These are phyloP conservation scores for Sweltsa coloradensis DNA, from an alignment of 1,140 invertebrate species.

Conservation along the genomic window DNA sequence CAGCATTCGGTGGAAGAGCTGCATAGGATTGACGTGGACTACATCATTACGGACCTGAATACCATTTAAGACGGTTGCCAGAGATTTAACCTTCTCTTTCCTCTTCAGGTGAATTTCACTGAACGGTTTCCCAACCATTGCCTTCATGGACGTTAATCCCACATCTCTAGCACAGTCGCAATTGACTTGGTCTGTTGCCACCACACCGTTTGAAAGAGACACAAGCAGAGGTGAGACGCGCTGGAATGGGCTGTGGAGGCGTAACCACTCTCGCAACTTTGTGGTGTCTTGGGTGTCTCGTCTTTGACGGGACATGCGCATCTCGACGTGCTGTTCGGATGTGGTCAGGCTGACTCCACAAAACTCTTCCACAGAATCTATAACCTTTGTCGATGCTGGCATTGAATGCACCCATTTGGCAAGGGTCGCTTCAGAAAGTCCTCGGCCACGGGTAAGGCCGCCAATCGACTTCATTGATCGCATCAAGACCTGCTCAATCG, in stretches of 20 bases:
- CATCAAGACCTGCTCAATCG: slow-evolving; percentile 28
- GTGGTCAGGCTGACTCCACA: slow-evolving; percentile 23
- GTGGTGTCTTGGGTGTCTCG: slow-evolving; percentile 26
- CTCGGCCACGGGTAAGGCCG: slow-evolving; percentile 25
- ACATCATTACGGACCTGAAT: slow-evolving; percentile 25
- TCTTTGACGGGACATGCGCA: slow-evolving; percentile 25
- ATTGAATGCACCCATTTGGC: slow-evolving; percentile 27
- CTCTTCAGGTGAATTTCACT: slow-evolving; percentile 23
- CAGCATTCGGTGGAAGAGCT: slow-evolving; percentile 28
- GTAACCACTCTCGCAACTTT: slow-evolving; percentile 27
- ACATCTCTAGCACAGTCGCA: slow-evolving; percentile 27
- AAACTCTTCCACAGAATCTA: slow-evolving; percentile 23
- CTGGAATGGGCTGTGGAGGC: slow-evolving; percentile 21
- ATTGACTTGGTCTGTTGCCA: slow-evolving; percentile 27
- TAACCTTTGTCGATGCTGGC: slow-evolving; percentile 19
- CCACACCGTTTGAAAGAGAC: slow-evolving; percentile 27
- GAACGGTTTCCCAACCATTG: slow-evolving; percentile 13
- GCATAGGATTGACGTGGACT: slow-evolving; percentile 25
- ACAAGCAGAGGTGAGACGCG: slow-evolving; percentile 19
- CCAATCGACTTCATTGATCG: slow-evolving; percentile 29
- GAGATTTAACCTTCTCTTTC: slow-evolving; percentile 24
- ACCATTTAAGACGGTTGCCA: slow-evolving; percentile 21
- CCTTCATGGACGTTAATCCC: slow-evolving; percentile 19
- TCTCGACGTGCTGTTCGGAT: slow-evolving; percentile 31
- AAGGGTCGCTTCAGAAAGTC: slow-evolving; percentile 25